Conservation (phyloP, 1,140 invertebrate genomes). For the Ceratosolen solmsi region DNA sequence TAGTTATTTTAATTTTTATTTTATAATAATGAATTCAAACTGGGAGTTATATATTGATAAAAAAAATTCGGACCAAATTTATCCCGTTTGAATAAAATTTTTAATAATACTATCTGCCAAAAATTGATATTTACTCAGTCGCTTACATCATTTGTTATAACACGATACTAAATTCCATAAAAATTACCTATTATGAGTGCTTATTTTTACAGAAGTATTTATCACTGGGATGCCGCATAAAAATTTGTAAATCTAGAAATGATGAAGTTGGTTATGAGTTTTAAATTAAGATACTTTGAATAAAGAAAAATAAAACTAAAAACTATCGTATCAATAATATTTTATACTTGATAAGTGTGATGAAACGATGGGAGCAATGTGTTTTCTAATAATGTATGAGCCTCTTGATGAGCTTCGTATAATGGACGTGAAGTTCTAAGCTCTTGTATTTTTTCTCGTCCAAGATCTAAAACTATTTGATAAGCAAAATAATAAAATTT, state of each 20-base stretch:
- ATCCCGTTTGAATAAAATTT: no score
- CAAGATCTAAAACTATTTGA: conserved; percentile 77
- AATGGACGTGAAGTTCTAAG: conserved; percentile 85
- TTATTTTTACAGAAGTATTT: conserved; percentile 44
- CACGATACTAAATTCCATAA: background rate
- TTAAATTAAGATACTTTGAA: background rate
- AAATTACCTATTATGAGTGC: conserved; percentile 43
- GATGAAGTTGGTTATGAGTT: background rate
- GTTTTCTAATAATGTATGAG: conserved; percentile 83
- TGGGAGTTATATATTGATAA: no score
- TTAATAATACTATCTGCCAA: no score
- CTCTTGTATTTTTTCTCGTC: conserved; percentile 80
- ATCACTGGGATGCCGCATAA: conserved; percentile 40
- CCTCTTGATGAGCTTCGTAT: conserved; percentile 88
- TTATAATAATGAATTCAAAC: no score
- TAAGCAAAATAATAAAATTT: conserved; percentile 45
- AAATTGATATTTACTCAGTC: no score
- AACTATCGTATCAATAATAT: background rate
- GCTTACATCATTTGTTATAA: no score
- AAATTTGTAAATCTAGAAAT: conserved; percentile 45
- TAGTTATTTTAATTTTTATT: no score
- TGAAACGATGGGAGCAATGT: conserved; percentile 86
- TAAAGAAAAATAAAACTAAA: background rate
- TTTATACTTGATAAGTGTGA: conserved; percentile 84
- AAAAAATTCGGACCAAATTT: no score